Conservation (phyloP, 2,797 vertebrate species). For the Smutsia gigantea region DNA sequence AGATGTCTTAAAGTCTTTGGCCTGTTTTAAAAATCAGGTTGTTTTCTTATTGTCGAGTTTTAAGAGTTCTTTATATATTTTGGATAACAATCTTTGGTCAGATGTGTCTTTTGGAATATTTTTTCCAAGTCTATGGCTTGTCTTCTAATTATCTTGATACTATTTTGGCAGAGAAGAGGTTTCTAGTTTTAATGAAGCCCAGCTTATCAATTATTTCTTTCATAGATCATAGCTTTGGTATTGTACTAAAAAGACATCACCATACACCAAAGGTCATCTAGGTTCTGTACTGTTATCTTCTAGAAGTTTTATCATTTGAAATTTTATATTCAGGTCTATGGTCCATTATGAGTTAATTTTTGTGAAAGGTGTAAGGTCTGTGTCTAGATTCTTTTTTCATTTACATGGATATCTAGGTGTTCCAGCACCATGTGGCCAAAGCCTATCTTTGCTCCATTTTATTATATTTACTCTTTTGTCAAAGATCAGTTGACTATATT, state of each 20-base stretch:
- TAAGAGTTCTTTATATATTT: no score
- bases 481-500: neutral
- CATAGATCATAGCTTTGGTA: neutral
- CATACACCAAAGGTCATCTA: neutral
- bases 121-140: neutral
- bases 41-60: neutral
- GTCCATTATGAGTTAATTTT: constrained; percentile 8
- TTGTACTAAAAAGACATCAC: neutral
- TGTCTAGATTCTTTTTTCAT: neutral
- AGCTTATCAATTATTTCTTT: neutral
- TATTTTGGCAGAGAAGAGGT: neutral
- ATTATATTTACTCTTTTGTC: neutral
- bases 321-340: neutral
- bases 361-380: neutral
- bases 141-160: neutral
- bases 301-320: neutral
- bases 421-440: neutral
- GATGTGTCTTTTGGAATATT: neutral
- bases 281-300: neutral
- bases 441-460: neutral
- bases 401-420: neutral
- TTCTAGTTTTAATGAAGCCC: neutral
- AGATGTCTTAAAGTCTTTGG: neutral
- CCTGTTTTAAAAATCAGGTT: neutral
- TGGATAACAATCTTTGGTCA: neutral